phyloP scores from a whole-genome alignment of 2,113 vertebrate genomes.

The Cricetomys ansorgei region DNA sequence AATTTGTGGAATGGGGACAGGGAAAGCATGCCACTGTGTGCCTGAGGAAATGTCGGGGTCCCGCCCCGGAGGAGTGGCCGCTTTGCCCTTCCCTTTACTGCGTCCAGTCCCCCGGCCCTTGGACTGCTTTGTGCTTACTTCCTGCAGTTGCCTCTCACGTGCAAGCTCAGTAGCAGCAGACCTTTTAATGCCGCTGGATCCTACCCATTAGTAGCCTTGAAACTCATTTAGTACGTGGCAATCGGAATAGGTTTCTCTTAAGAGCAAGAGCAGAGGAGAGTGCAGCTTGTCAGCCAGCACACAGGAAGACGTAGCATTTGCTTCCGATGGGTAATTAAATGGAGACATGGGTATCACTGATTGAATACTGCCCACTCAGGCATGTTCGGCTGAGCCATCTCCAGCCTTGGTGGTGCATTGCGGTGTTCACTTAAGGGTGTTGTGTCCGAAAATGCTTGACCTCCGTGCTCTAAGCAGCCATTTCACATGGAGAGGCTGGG shows the following conservation, averaged over 20 bases:
- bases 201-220: conserved; percentile 27
- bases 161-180: conserved; percentile 20
- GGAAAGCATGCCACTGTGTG: background rate
- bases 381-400: background rate
- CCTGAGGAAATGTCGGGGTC: background rate
- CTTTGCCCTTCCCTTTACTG: background rate
- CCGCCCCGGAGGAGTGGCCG: background rate
- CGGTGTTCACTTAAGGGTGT: background rate
- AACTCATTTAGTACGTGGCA: conserved; percentile 30
- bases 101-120: background rate
- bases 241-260: background rate
- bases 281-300: background rate
- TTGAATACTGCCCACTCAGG: background rate
- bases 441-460: background rate
- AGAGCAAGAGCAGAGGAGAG: background rate
- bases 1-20: background rate
- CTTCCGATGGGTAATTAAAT: conserved; percentile 17
- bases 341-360: background rate
- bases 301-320: background rate
- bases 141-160: background rate
- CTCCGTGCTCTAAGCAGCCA: background rate
- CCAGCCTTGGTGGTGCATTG: background rate
- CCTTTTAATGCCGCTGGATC: conserved; percentile 13
- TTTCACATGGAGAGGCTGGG: background rate
- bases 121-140: background rate